Conservation (phyloP, 1,140 invertebrate species). For the Diploscapter pachys region DNA sequence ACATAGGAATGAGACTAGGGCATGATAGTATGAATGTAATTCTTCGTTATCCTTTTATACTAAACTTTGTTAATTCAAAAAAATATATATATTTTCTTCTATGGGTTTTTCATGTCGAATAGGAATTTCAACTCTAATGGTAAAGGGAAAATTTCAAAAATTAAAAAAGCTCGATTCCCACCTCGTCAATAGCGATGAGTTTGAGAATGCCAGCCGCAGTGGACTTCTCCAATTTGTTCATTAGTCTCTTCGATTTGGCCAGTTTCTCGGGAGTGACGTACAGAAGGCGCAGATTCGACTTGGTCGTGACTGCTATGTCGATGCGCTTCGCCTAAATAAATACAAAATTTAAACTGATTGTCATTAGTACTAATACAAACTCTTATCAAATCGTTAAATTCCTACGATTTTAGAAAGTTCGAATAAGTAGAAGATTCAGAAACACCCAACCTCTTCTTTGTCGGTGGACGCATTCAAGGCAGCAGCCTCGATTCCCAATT, state of each 20-base stretch:
- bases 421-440: not conserved
- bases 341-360: not conserved
- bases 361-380: no score
- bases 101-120: no score
- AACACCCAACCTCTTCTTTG: conserved; percentile 67
- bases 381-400: no score
- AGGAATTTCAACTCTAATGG: no score
- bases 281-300: conserved; percentile 67
- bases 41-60: no score
- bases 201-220: conserved; percentile 70
- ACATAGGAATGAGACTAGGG: no score
- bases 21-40: no score
- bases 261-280: conserved; percentile 95
- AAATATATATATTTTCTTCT: no score
- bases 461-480: conserved; percentile 70
- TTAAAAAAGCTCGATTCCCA: no score
- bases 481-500: conserved; percentile 69
- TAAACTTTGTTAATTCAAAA: no score
- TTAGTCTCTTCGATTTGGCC: conserved; percentile 81
- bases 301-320: conserved; percentile 58
- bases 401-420: not conserved
- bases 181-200: conserved; percentile 82
- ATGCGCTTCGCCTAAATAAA: conserved; percentile 37
- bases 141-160: no score
- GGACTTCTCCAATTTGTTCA: conserved; percentile 79